Conservation (phyloP, 2,113 vertebrate species). For the Percina caprodes region DNA sequence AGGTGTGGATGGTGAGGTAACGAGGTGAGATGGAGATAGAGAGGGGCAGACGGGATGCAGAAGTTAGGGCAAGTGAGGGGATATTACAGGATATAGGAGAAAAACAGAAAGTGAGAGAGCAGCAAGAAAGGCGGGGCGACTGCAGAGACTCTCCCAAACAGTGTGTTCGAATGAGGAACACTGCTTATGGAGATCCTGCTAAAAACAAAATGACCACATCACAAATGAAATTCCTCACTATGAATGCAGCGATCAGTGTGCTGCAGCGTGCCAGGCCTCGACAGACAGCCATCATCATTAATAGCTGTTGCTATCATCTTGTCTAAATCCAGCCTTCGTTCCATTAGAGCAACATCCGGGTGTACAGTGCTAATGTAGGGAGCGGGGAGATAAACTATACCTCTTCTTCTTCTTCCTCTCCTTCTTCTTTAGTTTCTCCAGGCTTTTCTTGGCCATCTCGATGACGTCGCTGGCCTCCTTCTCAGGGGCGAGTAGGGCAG, state of each 20-base stretch:
- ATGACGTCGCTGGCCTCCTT: constrained; percentile 94
- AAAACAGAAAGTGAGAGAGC: constrained; percentile 42
- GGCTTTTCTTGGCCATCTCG: constrained; percentile 94
- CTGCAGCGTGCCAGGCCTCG: not conserved
- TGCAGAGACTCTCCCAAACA: constrained; percentile 36
- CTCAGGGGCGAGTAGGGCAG: constrained; percentile 85
- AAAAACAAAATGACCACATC: not conserved
- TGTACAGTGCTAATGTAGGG: not conserved
- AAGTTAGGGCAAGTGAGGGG: constrained; percentile 62
- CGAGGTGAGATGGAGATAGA: constrained; percentile 71
- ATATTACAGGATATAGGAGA: constrained; percentile 41
- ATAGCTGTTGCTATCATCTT: not conserved
- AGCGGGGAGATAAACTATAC: constrained; percentile 57
- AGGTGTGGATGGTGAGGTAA: constrained; percentile 84
- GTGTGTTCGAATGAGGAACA: constrained; percentile 8
- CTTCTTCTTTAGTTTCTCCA: constrained; percentile 96
- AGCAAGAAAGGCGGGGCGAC: constrained; percentile 55
- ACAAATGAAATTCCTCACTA: not conserved
- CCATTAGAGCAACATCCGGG: constrained; percentile 26
- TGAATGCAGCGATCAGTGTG: not conserved
- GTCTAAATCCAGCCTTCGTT: not conserved
- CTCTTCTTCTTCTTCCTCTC: constrained; percentile 98
- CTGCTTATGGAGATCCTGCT: not conserved
- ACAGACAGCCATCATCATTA: constrained; percentile 1
- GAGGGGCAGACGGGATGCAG: constrained; percentile 30